Base-by-base conservation (phyloP, 1,140 invertebrate species). In the Dufourea novaeangliae region DNA sequence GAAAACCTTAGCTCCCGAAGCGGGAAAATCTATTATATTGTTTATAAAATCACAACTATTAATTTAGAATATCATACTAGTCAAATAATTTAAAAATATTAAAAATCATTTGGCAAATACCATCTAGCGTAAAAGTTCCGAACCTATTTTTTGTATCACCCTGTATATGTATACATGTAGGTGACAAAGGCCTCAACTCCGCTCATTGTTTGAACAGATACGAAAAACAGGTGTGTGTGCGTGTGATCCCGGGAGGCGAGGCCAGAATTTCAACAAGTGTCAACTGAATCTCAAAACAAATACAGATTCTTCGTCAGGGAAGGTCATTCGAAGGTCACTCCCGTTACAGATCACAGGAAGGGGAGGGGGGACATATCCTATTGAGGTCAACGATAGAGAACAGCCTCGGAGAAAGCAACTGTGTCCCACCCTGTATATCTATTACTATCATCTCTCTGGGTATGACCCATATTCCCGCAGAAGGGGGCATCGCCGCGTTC, bases 401-500 rank as follows among this genome's bases (percentile, higher is more conserved):
- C 20, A 50, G 46, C 46, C 46, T 44, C 46, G 46, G 46, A 50
- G 46, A 50, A 50, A 50, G 46, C 46, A 50, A 8, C 46, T n/a
- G 46, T 50, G 46, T 50, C 46, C 46, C 46, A 8, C 46, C 46
- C 46, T n/a, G 46, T n/a, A n/a, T 50, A n/a, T 50, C 46, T 50
- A 50, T 50, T 50, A 50, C 46, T 50, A 50, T 50, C 20, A 17
- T 50, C 17, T n/a, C n/a, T n/a, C n/a, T n/a, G n/a, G n/a, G 46
- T n/a, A 46, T n/a, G 46, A 50, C 46, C 46, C 46, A 50, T 50
- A 50, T 50, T 50, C 46, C 8, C 46, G 46, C 46, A n/a, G 46
- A 50, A 50, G 46, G n/a, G n/a, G n/a, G n/a, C n/a, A n/a, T n/a
- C 46, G n/a, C n/a, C 46, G 46, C 46, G 46, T 50, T 50, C 46